Evolutionary conservation across 2,888 invertebrate genomes (phyloP).

Genomic region (Adela reaumurella): DNA sequence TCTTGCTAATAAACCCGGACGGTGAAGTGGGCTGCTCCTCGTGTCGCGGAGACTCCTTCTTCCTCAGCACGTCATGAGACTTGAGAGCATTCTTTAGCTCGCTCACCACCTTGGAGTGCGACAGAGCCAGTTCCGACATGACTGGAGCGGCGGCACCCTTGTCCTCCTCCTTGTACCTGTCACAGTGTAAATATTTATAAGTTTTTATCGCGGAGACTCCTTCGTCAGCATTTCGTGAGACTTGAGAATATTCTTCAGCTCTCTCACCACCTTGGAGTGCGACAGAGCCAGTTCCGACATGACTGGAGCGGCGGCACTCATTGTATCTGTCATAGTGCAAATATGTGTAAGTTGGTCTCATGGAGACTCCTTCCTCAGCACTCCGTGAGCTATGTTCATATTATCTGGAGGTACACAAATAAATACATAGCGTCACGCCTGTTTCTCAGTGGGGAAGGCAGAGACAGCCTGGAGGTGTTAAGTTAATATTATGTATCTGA

Average conservation of each 20-base stretch:
- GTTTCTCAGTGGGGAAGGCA: too few relatives aligned
- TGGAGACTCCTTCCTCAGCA: constrained; percentile 1
- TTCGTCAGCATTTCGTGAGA: constrained; percentile 26
- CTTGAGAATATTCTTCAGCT: constrained; percentile 19
- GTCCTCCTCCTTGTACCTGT: constrained; percentile 1
- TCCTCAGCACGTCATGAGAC: constrained; percentile 35
- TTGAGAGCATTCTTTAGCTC: constrained; percentile 47
- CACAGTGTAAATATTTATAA: not conserved
- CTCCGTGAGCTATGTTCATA: constrained; percentile 35
- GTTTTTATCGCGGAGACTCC: too few relatives aligned
- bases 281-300: constrained; percentile 41
- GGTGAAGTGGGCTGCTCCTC: constrained; percentile 24
- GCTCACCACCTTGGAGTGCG: constrained; percentile 47
- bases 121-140: constrained; percentile 37
- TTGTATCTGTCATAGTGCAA: not conserved
- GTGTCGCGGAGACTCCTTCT: not conserved
- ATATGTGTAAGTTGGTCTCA: not conserved
- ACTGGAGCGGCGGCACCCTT: constrained; percentile 19
- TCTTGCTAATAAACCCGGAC: constrained; percentile 38
- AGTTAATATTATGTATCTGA: too few relatives aligned
- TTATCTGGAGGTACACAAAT: too few relatives aligned
- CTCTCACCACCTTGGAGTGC: constrained; percentile 37
- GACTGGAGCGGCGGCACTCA: constrained; percentile 19
- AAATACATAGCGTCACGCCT: too few relatives aligned
- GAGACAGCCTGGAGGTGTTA: too few relatives aligned